These are phyloP conservation scores for Ochotona curzoniae DNA, from an alignment of 2,113 vertebrate species.

Conservation along the genomic window DNA sequence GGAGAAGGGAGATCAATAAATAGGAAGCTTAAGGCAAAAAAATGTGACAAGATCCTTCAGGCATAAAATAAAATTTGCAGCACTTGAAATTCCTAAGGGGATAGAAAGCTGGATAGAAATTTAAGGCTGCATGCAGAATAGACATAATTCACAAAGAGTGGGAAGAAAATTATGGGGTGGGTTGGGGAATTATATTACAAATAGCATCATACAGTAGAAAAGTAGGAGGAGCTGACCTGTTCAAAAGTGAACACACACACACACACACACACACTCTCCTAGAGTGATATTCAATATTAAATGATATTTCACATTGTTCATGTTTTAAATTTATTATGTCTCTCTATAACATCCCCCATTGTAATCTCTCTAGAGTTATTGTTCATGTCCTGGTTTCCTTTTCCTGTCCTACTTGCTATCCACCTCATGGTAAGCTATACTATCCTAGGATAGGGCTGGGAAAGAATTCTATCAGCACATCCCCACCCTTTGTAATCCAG, in stretches of 20 bases:
- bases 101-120: background rate
- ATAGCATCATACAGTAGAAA: background rate
- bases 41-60: slow-evolving; percentile 27
- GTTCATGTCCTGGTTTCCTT: background rate
- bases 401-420: background rate
- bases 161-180: background rate
- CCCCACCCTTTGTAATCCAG: background rate
- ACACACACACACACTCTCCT: background rate
- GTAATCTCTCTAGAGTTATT: background rate
- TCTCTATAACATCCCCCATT: background rate
- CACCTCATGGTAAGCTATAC: background rate
- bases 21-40: slow-evolving; percentile 50
- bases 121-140: background rate
- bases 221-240: background rate
- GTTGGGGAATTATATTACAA: background rate
- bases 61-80: slow-evolving; percentile 68
- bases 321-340: background rate
- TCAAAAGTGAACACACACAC: background rate
- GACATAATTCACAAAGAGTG: background rate
- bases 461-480: background rate
- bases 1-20: slow-evolving; percentile 22
- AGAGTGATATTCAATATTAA: background rate
- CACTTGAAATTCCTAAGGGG: slow-evolving; percentile 48
- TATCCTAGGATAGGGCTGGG: background rate
- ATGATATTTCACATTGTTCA: too few relatives aligned